Base-by-base conservation (phyloP, 2,113 vertebrate species). In the pig (Sus scrofa) region DNA sequence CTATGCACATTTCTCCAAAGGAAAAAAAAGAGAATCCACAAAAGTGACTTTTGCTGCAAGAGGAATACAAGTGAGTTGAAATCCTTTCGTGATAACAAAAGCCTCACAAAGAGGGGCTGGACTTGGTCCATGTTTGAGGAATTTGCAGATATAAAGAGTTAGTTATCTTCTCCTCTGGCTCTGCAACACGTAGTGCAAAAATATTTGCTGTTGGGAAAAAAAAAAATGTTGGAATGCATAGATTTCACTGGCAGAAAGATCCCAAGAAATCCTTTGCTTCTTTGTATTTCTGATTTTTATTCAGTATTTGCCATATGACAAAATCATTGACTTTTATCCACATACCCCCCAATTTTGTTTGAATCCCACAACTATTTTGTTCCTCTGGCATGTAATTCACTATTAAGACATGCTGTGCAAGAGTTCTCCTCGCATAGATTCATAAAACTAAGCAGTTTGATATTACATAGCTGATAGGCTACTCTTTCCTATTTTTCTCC, bases 121-220 rank as follows among this genome's bases (percentile, higher is more conserved):
- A 97, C 26, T 85, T 74, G 71, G 74, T 89, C 89, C 96, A 94
- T 16, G 10, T 84, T 81, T 96, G 67, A 98, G 88, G 94, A 98
- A 98, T 98, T 96, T 97, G 68, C 68, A 98, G 92, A 97, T 98
- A 97, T 24, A 94, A 97, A 93, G 96, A 71, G 34, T 84, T 97
- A 24, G 56, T 98, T 98, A 98, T 98, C 94, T 97, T 95, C 79
- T 82, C 6, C 74, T 94, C 26, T 96, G 91, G 44, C 34, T 97
- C 91, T 96, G 79, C 44, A 91, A 67, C n/a, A 4, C 70, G 19
- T 54, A 67, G 58, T 89, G 44, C 44, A 37, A 91, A 97, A 97
- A 94, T 60, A 93, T 75, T 97, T 91, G 71, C 92, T 95, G 89
- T 89, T 91, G 95, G 75, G 2, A 71, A 83, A 82, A 68, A 67